Conservation (phyloP, 1,140 invertebrate genomes). For the Liolophura sinensis region DNA sequence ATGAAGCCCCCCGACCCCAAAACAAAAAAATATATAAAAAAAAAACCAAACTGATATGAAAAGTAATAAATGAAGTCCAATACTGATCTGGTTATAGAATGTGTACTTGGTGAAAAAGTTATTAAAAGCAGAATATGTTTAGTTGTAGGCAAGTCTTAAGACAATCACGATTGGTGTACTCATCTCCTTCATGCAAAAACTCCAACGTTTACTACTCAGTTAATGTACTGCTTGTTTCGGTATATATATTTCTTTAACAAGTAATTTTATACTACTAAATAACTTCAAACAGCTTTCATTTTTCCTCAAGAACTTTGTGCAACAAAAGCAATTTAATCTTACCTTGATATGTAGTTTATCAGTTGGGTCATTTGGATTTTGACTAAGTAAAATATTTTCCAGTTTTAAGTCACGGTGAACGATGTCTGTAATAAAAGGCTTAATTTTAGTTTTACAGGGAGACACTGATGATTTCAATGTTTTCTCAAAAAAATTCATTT, state of each 20-base stretch:
- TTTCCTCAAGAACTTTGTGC: not conserved
- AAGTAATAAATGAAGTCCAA: too few relatives aligned
- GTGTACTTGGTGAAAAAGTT: too few relatives aligned
- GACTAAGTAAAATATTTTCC: slow-evolving; percentile 64
- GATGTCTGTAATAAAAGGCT: slow-evolving; percentile 59
- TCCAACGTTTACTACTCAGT: too few relatives aligned
- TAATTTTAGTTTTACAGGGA: not conserved
- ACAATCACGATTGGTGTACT: too few relatives aligned
- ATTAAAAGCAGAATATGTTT: too few relatives aligned
- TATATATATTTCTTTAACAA: not conserved
- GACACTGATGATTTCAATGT: not conserved
- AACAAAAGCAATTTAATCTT: slow-evolving; percentile 5
- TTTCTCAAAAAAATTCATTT: not conserved
- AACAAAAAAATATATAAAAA: slow-evolving; percentile 11
- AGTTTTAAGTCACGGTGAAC: slow-evolving; percentile 67
- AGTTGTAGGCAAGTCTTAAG: too few relatives aligned
- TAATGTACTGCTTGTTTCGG: too few relatives aligned
- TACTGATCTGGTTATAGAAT: too few relatives aligned
- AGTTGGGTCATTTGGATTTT: slow-evolving; percentile 57
- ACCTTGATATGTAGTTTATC: slow-evolving; percentile 62
- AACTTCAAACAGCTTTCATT: not conserved
- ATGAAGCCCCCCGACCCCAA: too few relatives aligned
- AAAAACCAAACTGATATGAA: too few relatives aligned
- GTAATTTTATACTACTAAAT: not conserved
- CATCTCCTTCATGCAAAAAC: too few relatives aligned